Base-by-base conservation (phyloP, 2,888 invertebrate species). In the Conistra vaccinii region DNA sequence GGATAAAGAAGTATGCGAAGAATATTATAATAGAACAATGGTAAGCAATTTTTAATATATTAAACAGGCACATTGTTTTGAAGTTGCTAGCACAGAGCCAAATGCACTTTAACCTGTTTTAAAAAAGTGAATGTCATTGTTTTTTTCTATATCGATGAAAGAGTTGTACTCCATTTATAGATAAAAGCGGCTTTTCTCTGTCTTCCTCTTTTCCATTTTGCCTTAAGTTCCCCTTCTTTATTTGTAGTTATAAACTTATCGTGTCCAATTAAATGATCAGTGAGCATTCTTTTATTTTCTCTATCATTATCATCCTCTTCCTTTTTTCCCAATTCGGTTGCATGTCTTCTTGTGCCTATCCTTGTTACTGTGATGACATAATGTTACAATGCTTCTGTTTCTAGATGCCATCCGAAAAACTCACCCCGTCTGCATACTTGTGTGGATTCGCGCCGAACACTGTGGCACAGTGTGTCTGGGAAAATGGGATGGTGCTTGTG, bases 401-500 rank as follows among this genome's bases (percentile, higher is more conserved):
- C 3, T 60, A 93, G 93, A 69, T 89, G 12, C 51, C 68, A 32
- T 76, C 83, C 0, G 62, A 61, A 3, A 72, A 73, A 6, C 48
- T 72, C 0, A 39, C 63, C 0, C 90, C 91, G 0, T 35, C 62
- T 0, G 70, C 88, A 17, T 90, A 90, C 69, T 78, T 88, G 17
- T 95, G 95, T 12, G 94, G 88, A 0, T 90, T 86, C 63, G 88
- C 92, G 0, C 62, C 67, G 2, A 87, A 85, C 42, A 91, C 89
- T 53, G 88, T 69, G 86, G 0, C 84, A 89, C 73, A 35, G 26
- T 95, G 95, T 70, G 77, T 88, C 0, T 94, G 93, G 92, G 93
- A 94, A 6, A 94, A 91, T 51, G 95, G 95, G 0, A 92, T 94
- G 92, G 92, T 88, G 0, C 88, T 95, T 2, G 90, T 91, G 1